These are phyloP conservation scores for Stichopus chloronotus DNA, from an alignment of 35 echinoderm and acorn worm species.

Conservation along the genomic window DNA sequence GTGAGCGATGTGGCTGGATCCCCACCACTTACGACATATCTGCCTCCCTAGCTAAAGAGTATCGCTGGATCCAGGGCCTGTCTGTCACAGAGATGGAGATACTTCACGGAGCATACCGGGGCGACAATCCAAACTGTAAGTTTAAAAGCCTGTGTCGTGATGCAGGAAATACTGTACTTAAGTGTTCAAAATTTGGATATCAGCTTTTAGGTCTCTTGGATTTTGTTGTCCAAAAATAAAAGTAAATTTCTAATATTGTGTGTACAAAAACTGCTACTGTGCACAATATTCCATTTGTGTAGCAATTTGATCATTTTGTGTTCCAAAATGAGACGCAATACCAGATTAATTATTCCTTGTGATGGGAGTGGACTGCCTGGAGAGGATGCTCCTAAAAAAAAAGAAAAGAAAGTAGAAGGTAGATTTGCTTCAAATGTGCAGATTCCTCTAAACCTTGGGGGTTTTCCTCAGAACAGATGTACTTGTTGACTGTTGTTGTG, in stretches of 20 bases:
- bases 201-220: neutral
- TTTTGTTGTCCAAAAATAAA: neutral
- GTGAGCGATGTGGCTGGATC: constrained; percentile 98
- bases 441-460: too few relatives aligned
- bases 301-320: too few relatives aligned
- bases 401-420: too few relatives aligned
- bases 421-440: too few relatives aligned
- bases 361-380: too few relatives aligned
- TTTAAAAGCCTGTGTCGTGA: neutral
- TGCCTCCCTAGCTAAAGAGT: constrained; percentile 73
- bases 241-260: neutral
- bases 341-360: too few relatives aligned
- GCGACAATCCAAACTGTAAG: constrained; percentile 99
- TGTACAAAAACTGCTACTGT: neutral
- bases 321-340: too few relatives aligned
- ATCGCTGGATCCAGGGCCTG: constrained; percentile 90
- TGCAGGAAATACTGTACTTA: neutral
- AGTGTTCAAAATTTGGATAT: neutral
- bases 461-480: too few relatives aligned
- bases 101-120: constrained; percentile 91
- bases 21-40: constrained; percentile 81
- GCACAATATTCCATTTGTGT: neutral
- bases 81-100: constrained; percentile 99
- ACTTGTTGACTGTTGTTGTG: too few relatives aligned
- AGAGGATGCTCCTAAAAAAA: too few relatives aligned